These are phyloP conservation scores for Alviniconcha marisindica DNA, from an alignment of 1,140 invertebrate genomes.

Conservation along the genomic window DNA sequence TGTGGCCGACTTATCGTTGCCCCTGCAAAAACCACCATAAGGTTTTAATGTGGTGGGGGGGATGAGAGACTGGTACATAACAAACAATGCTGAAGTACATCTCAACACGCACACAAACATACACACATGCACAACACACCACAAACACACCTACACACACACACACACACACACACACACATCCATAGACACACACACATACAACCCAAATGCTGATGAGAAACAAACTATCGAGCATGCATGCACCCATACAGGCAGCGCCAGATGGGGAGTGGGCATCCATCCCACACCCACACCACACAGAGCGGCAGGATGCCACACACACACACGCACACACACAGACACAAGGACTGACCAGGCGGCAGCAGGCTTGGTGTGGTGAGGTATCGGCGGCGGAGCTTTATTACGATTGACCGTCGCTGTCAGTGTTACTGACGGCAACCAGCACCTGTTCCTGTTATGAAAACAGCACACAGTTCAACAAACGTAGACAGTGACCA, in stretches of 20 bases:
- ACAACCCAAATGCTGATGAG: too few relatives aligned
- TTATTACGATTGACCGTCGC: conserved; percentile 56
- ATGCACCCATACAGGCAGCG: too few relatives aligned
- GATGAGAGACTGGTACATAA: too few relatives aligned
- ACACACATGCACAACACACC: not conserved
- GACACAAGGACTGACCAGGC: conserved; percentile 55
- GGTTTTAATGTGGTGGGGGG: too few relatives aligned
- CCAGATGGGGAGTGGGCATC: too few relatives aligned
- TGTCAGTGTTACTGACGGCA: conserved; percentile 64
- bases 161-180: conserved; percentile 35
- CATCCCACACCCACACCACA: too few relatives aligned
- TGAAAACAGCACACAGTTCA: not conserved
- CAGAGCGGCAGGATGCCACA: not conserved
- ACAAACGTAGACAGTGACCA: conserved; percentile 89
- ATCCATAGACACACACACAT: not conserved
- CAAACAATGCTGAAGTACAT: not conserved
- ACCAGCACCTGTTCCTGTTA: conserved; percentile 67
- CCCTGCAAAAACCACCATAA: conserved; percentile 20
- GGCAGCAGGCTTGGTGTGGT: conserved; percentile 52
- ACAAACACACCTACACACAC: not conserved
- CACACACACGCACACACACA: conserved; percentile 12
- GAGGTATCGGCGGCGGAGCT: conserved; percentile 66
- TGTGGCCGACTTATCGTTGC: not conserved
- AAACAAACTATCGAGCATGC: not conserved
- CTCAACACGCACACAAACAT: not conserved